Conservation (phyloP, 2,113 vertebrate species). For the Caracal caracal region DNA sequence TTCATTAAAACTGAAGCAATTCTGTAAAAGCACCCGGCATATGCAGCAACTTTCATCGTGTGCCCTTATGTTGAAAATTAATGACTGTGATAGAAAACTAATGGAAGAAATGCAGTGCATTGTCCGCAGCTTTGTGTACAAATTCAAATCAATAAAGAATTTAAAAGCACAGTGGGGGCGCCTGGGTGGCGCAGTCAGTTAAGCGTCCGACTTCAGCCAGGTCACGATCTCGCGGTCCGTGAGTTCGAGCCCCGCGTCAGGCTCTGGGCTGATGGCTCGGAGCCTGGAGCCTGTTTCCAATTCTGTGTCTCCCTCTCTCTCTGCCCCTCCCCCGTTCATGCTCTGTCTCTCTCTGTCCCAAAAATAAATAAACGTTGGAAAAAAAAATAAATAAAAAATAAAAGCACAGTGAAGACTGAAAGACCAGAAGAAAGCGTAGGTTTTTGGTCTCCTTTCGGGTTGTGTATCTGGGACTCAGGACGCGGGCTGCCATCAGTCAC, state of each 20-base stretch:
- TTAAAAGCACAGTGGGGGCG: not conserved
- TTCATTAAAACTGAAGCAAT: slow-evolving; percentile 23
- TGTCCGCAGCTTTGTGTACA: not conserved
- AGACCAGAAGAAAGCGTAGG: not conserved
- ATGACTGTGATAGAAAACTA: not conserved
- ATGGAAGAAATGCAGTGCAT: not conserved
- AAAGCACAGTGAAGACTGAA: not conserved
- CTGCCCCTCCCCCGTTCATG: too few species aligned
- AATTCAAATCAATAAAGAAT: not conserved
- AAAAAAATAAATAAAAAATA: too few species aligned
- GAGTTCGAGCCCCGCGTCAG: too few species aligned
- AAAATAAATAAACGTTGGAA: too few species aligned
- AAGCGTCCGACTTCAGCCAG: too few species aligned
- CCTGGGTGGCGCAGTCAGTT: too few species aligned
- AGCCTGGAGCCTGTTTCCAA: too few species aligned
- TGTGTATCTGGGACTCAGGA: not conserved
- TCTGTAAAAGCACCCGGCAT: not conserved
- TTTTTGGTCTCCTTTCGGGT: not conserved
- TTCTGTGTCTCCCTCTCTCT: too few species aligned
- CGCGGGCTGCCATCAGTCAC: not conserved
- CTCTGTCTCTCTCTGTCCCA: too few species aligned
- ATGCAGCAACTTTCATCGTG: not conserved
- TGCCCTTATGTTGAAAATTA: slow-evolving; percentile 22
- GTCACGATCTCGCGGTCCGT: too few species aligned
- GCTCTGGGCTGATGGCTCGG: too few species aligned